phyloP scores from a whole-genome alignment of 2,888 invertebrate species.

The Willowsia nigromaculata region DNA sequence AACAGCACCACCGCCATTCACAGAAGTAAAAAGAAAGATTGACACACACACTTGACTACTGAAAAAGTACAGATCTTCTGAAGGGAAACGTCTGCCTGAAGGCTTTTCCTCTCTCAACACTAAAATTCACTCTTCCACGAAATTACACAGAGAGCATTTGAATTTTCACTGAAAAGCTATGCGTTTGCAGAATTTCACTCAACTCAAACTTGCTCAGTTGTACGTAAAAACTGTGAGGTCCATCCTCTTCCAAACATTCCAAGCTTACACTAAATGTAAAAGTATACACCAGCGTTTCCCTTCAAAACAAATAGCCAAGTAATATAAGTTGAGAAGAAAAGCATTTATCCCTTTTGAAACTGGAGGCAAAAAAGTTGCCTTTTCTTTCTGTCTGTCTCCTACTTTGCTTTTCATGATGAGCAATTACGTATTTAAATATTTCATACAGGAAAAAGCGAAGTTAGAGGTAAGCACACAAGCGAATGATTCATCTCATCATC shows the following conservation, averaged over 20 bases:
- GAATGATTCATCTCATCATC: not conserved
- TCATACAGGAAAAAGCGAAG: not conserved
- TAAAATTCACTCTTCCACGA: slow-evolving; percentile 9
- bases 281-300: not conserved
- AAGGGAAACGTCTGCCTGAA: not conserved
- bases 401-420: slow-evolving; percentile 5
- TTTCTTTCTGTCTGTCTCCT: not conserved
- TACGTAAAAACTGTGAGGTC: not conserved
- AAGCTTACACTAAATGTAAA: no score
- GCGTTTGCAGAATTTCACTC: not conserved
- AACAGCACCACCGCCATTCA: not conserved
- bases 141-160: slow-evolving; percentile 11
- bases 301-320: not conserved
- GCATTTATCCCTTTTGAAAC: not conserved
- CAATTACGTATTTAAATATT: slow-evolving; percentile 25
- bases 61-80: not conserved
- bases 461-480: not conserved
- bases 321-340: not conserved
- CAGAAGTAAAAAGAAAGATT: not conserved
- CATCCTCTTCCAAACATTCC: not conserved
- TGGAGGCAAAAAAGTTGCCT: not conserved
- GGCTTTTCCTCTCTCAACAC: not conserved
- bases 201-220: not conserved
- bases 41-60: slow-evolving; percentile 1
- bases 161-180: not conserved